Percentiles rank a stretch among this genome's conserved stretches.
Conservation (phyloP, 2,113 vertebrate genomes). For the Alosa alosa region DNA sequence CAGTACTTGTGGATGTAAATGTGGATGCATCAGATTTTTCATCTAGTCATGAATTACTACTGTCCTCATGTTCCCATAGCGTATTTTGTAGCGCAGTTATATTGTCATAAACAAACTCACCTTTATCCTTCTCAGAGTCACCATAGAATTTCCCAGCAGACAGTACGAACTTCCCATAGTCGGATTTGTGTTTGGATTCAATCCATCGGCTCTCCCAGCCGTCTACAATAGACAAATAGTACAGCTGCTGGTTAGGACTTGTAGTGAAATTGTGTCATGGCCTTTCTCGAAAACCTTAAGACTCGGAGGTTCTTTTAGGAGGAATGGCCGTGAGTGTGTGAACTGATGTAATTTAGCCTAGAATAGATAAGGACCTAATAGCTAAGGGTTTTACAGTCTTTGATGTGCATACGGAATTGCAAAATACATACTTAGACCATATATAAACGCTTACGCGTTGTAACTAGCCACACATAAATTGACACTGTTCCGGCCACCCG, state of each 20-base stretch:
- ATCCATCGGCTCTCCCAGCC: slow-evolving; percentile 73
- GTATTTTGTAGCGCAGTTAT: neutral
- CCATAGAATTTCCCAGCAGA: slow-evolving; percentile 76
- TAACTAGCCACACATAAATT: no score
- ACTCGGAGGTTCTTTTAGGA: neutral
- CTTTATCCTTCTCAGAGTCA: slow-evolving; percentile 79
- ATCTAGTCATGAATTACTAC: neutral
- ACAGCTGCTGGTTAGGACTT: neutral
- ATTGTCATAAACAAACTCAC: slow-evolving; percentile 52
- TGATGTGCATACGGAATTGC: no score
- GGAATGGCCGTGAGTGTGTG: neutral
- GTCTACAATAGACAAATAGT: slow-evolving; percentile 59
- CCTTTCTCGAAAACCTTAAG: neutral
- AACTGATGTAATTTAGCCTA: neutral
- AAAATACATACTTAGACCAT: no score
- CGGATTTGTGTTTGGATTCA: slow-evolving; percentile 75
- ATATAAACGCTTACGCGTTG: no score
- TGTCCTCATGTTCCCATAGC: neutral
- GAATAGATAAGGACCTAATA: neutral
- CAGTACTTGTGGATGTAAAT: neutral
- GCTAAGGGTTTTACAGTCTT: neutral
- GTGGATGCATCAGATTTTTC: neutral
- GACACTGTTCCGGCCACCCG: neutral
- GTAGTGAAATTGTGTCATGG: neutral
- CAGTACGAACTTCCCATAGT: slow-evolving; percentile 77